Evolutionary conservation across 2,888 invertebrate species (phyloP), one percentile per base, ranked within the genome.

Genomic region (Hetaerina titia): DNA sequence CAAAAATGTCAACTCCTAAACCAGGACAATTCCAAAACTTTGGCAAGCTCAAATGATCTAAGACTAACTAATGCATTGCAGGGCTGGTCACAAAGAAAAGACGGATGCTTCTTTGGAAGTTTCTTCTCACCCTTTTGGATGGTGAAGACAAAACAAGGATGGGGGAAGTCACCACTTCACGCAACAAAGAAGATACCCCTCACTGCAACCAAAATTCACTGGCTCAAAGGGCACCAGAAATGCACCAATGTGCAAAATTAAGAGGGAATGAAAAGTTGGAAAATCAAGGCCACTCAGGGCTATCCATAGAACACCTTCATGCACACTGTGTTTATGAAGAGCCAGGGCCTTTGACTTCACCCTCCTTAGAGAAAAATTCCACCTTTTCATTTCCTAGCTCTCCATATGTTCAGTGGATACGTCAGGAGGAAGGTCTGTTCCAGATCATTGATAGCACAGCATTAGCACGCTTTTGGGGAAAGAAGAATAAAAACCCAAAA

Each of bases 381-480:
- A 0, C 56, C 22, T n/a, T 5, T 89, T 31, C 31, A 8, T 6
- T 15, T 2, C 22, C 56, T 11, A 22, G 5, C 7, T 1, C 56
- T 58, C 57, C 57, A 5, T 95, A 95, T 94, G 95, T 96, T 81
- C 95, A 95, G 64, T 96, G 96, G 96, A 94, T 96, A 90, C 94
- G 95, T 57, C 89, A 95, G n/a, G 95, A 96, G 5, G 95, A 95
- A 57, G 96, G 96, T 56, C 95, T 96, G 69, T 96, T 96, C 95
- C 95, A 95, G 7, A 95, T 96, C 81, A 94, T 95, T 63, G 95
- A 96, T 94, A 95, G 95, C 19, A 95, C 95, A 45, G 95, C 95
- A 95, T 95, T 96, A 94, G 96, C 96, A 31, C 94, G 95, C 31
- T 95, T 95, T 5, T 96, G 96, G 96, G 96, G 96, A 17, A 58